Conservation (phyloP, 2,797 vertebrate species). For the Antennarius maculatus region DNA sequence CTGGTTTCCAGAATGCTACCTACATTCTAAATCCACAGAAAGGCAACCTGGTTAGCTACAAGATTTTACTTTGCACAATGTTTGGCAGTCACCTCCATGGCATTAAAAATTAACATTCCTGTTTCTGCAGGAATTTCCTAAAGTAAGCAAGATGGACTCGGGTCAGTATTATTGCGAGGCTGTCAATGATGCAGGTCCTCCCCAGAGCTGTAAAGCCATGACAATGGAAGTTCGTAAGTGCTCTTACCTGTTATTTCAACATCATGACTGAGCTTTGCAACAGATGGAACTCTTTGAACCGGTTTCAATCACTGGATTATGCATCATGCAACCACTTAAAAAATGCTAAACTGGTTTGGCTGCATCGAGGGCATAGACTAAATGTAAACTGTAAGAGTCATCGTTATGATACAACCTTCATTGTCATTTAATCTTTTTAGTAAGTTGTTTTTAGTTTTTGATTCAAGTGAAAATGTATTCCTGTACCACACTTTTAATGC, state of each 20-base stretch:
- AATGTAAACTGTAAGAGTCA: not conserved
- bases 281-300: not conserved
- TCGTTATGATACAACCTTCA: not conserved
- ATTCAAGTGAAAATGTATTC: not conserved
- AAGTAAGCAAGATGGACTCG: conserved; percentile 57
- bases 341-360: conserved; percentile 9
- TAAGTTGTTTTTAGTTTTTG: not conserved
- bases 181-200: conserved; percentile 71
- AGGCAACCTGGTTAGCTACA: conserved; percentile 85
- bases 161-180: conserved; percentile 87
- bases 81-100: not conserved
- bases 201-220: conserved; percentile 62
- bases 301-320: not conserved
- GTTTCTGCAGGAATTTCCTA: conserved; percentile 79
- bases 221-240: conserved; percentile 88
- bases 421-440: not conserved
- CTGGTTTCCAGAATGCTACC: conserved; percentile 84
- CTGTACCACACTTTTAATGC: not conserved
- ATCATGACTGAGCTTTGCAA: not conserved
- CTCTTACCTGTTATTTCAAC: not conserved
- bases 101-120: not conserved
- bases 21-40: conserved; percentile 76
- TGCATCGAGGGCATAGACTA: not conserved
- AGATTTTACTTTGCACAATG: not conserved
- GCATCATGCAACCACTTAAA: not conserved